Base-by-base conservation (phyloP, 2,797 vertebrate genomes). In the Aldrovandia affinis region DNA sequence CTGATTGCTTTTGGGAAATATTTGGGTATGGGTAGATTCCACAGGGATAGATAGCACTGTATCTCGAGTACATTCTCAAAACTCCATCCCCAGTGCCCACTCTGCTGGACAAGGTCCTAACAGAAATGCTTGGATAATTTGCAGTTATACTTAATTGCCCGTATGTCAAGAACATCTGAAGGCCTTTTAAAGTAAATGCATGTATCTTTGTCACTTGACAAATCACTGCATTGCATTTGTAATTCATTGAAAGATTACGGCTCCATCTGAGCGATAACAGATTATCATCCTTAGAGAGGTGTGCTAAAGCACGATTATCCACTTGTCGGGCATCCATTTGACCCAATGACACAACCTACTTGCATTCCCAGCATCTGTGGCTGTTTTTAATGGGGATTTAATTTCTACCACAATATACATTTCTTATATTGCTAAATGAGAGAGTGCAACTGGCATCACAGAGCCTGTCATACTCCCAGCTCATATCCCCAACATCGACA, bases 281-380 rank as follows among this genome's bases (percentile, higher is more conserved):
- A 95, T 94, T 95, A 94, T 87, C 90, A 90, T 94, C 92, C 92
- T 85, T 87, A 90, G 92, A 93, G 93, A 95, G 93, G 94, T 95
- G 94, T 94, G 91, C 87, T 94, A 93, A 95, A 94, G 90, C 88
- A 87, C 93, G 93, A 95, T 95, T 94, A 94, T 94, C 92, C 90
- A 90, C 90, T 94, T 93, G 92, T 92, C 90, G 91, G 89, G 90
- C 90, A 92, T 92, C 91, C 89, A 87, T 90, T 87, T 92, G 93
- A 93, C 93, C 91, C 84, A 82, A 86, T 89, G 89, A 92, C 52
- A 84, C 85, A 87, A 86, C 85, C 82, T 90, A 78, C 89, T 90
- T 89, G 91, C 89, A 89, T 86, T 39, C 87, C 89, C 85, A 89
- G 91, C 92, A 94, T 95, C 93, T 95, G 93, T 89, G 91, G 87